Evolutionary conservation across 2,797 vertebrate species (phyloP), one percentile per base, ranked within the genome.

Genomic region (Malacoraja senta): DNA sequence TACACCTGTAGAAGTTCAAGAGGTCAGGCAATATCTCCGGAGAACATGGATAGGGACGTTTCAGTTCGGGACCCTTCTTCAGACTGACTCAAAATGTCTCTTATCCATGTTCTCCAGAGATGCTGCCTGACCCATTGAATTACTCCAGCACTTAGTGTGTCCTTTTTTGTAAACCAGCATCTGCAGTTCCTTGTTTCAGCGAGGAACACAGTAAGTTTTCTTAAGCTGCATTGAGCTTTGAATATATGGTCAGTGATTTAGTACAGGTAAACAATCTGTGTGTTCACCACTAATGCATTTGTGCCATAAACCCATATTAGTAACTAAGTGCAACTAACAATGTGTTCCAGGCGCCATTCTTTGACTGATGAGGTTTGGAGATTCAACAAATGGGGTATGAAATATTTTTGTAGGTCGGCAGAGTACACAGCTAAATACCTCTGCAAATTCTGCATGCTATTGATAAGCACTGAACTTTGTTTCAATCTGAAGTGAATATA

Each of bases 311-410:
- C 35, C 26, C 21, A 53, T 72, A 24, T 72, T 91, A 72, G 21
- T 92, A 92, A 92, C 90, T 92, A 74, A 44, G 38, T 2, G 12
- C 53, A 92, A 92, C 38, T 29, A 76, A 92, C 71, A 74, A 8
- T 44, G n/a, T 24, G 24, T 92, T 44, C 71, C 71, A 53, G 68
- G 71, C 38, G 44, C 44, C 90, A 74, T 74, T 74, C 26, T 38
- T 44, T 91, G 68, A 44, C 38, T 29, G 44, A 92, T 44, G 65
- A 91, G 19, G 17, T 91, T 71, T 71, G 65, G 71, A 76, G 71
- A 92, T 76, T 71, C 6, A 74, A 92, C 90, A 92, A 92, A 76
- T 38, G 44, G 71, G 29, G 71, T 76, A 44, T 92, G 38, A n/a
- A 74, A 74, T 8, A 76, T 76, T 72, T 4, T 24, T 74, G 68